Conservation (phyloP, 1,140 invertebrate species). For the Parasteatoda tepidariorum region DNA sequence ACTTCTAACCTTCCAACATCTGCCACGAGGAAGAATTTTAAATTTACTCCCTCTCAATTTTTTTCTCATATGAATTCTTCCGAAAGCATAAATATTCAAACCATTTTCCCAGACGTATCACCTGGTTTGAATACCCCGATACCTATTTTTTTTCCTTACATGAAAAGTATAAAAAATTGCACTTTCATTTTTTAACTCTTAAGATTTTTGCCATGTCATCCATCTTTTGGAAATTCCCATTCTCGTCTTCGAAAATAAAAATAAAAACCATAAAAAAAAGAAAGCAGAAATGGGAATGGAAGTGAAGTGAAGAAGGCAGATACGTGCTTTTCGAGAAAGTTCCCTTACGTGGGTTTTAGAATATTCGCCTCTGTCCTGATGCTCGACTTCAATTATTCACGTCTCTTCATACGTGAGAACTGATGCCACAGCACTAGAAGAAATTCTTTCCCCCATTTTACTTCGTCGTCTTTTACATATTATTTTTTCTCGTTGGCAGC, state of each 20-base stretch:
- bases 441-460: not conserved
- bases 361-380: slow-evolving; percentile 18
- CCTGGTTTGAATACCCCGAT: slow-evolving; percentile 15
- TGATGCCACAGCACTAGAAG: slow-evolving; percentile 5
- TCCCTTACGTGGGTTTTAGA: slow-evolving; percentile 1
- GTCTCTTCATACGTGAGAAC: slow-evolving; percentile 31
- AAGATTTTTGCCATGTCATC: slow-evolving; percentile 37
- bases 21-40: not conserved
- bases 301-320: slow-evolving; percentile 28
- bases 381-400: slow-evolving; percentile 48
- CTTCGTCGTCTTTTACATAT: slow-evolving; percentile 27
- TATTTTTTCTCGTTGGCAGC: not conserved
- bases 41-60: not conserved
- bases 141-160: not conserved
- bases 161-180: not conserved
- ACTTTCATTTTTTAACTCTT: slow-evolving; percentile 39
- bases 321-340: slow-evolving; percentile 39
- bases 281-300: slow-evolving; percentile 7
- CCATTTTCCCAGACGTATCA: not conserved
- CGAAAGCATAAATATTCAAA: slow-evolving; percentile 31
- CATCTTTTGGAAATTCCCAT: slow-evolving; percentile 39
- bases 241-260: slow-evolving; percentile 5
- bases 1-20: not conserved
- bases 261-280: not conserved
- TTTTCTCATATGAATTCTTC: not conserved